Evolutionary conservation across 2,113 vertebrate genomes (phyloP).

Genomic region (Larimichthys polyactis): DNA sequence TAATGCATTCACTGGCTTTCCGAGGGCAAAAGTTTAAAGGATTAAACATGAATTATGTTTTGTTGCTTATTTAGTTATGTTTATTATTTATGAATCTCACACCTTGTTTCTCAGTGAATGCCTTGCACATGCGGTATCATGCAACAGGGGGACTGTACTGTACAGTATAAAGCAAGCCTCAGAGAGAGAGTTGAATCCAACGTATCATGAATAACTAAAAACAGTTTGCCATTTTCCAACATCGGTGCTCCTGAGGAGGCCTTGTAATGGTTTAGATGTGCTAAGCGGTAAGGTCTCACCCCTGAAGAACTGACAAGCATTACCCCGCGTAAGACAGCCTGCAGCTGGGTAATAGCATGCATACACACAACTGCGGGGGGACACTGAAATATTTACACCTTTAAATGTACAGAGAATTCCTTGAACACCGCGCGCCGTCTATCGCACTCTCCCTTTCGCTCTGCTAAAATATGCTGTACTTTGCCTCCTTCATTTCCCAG

Average conservation of each 20-base stretch:
- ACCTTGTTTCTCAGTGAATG: constrained; percentile 26
- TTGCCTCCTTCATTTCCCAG: neutral
- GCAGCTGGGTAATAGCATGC: constrained; percentile 61
- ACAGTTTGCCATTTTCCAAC: constrained; percentile 62
- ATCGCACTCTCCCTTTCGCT: constrained; percentile 26
- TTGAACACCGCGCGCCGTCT: constrained; percentile 35
- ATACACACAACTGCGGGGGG: constrained; percentile 64
- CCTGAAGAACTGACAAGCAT: constrained; percentile 60
- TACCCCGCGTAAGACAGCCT: constrained; percentile 43
- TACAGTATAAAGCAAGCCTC: constrained; percentile 31
- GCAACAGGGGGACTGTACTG: constrained; percentile 3
- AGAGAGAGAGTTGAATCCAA: constrained; percentile 66
- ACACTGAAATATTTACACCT: constrained; percentile 77
- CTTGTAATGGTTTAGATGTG: constrained; percentile 65
- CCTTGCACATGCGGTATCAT: constrained; percentile 3
- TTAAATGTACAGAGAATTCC: constrained; percentile 70
- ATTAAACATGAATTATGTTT: constrained; percentile 14
- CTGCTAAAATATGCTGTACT: constrained; percentile 25
- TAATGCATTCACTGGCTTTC: constrained; percentile 3
- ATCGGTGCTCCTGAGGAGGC: constrained; percentile 41
- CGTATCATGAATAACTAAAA: constrained; percentile 78
- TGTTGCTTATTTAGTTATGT: too few species aligned
- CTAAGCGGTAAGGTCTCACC: constrained; percentile 47
- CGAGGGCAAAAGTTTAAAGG: constrained; percentile 7
- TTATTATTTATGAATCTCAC: constrained; percentile 33